Conservation (phyloP, 2,113 vertebrate species). For the Alouatta palliata region DNA sequence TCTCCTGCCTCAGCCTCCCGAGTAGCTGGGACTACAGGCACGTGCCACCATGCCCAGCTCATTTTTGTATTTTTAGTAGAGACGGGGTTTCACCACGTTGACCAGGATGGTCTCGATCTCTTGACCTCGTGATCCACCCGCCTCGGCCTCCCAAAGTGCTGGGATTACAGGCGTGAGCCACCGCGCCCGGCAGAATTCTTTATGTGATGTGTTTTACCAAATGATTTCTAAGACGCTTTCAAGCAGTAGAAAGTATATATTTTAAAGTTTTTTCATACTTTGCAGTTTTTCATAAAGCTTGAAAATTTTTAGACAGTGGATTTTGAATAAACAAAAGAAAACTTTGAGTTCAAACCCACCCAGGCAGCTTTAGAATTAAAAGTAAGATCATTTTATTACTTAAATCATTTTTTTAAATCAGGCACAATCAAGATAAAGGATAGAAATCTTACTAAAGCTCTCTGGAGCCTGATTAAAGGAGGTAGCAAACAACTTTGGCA, state of each 20-base stretch:
- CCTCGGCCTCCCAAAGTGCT: too few species aligned
- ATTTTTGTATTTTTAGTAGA: too few species aligned
- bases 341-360: background rate
- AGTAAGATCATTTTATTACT: background rate
- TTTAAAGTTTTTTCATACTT: background rate
- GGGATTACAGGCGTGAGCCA: too few species aligned
- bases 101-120: too few species aligned
- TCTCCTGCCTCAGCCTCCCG: too few species aligned
- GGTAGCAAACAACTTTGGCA: background rate
- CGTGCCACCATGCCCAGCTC: too few species aligned
- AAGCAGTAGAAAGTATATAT: background rate
- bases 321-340: background rate
- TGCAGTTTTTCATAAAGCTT: conserved; percentile 20
- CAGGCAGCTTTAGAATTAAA: background rate
- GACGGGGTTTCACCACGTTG: too few species aligned
- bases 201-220: conserved; percentile 7
- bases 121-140: too few species aligned
- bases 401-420: background rate
- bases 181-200: too few species aligned
- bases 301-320: background rate
- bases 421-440: background rate
- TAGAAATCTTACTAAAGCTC: background rate
- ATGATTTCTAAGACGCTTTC: background rate
- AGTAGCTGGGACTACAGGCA: too few species aligned
- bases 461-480: background rate